Evolutionary conservation across 2,113 vertebrate genomes (phyloP).

Genomic region (Protobothrops mucrosquamatus): DNA sequence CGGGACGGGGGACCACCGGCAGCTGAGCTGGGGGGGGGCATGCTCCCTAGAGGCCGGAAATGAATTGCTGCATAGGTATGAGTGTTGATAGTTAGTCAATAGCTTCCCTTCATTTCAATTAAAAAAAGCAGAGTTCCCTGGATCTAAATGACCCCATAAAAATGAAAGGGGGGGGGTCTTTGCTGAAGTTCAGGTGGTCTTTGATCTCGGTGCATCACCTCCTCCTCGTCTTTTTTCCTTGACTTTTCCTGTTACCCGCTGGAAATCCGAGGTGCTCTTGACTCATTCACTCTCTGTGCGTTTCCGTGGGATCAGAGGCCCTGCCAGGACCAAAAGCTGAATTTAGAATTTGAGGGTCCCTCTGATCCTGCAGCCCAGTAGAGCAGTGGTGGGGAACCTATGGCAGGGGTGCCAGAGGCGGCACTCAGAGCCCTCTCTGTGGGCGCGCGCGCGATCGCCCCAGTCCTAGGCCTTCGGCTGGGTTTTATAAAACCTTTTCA

Average conservation of each 20-base stretch:
- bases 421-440: too few species aligned
- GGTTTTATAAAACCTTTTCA: too few species aligned
- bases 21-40: neutral
- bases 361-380: too few species aligned
- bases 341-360: neutral
- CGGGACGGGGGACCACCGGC: conserved; percentile 17
- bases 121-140: conserved; percentile 59
- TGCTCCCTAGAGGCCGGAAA: conserved; percentile 65
- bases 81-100: conserved; percentile 73
- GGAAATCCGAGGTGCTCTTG: conserved; percentile 18
- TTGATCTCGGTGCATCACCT: neutral
- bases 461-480: too few species aligned
- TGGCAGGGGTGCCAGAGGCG: too few species aligned
- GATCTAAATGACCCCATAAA: conserved; percentile 64
- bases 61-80: conserved; percentile 65
- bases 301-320: neutral
- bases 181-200: conserved; percentile 33
- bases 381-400: too few species aligned
- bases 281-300: neutral
- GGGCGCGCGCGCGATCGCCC: too few species aligned
- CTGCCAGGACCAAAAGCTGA: neutral
- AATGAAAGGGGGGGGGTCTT: conserved; percentile 25
- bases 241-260: neutral
- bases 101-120: conserved; percentile 65
- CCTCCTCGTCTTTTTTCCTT: neutral